Evolutionary conservation across 2,888 invertebrate genomes (phyloP), one percentile per base, ranked within the genome.

Genomic region (Merodon equestris): DNA sequence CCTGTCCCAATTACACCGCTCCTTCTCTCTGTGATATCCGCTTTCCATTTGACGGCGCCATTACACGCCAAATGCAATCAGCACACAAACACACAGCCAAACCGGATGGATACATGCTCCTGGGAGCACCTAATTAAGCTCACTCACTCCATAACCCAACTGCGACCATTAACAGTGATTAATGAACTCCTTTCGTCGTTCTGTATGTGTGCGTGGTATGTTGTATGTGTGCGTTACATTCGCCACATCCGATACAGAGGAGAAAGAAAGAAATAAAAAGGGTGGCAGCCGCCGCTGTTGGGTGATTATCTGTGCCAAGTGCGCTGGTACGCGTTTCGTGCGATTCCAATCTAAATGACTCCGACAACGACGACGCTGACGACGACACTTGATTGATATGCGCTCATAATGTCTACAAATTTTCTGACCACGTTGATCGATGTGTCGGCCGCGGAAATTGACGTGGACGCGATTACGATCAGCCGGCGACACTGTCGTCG

Each of bases 341-440:
- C 58, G 72, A 74, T 79, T 79, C 74, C 79, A 79, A 79, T 79
- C 79, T 79, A 74, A 79, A 79, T 79, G 79, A 74, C 58, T 74
- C 74, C 79, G 79, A 79, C 79, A 79, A 79, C 70, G 79, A 79
- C 79, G 79, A 74, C 73, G 68, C 73, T 79, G 79, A 79, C 79
- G 79, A 81, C 75, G 81, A 81, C 81, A 81, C 74, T 81, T 81
- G 81, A 81, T 81, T 75, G 81, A 81, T 81, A 81, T 81, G 81
- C 71, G 81, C 75, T 81, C 81, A 81, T 81, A 81, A 81, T 81
- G 81, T 75, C 81, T 81, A 81, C 81, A 81, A 81, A 81, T 81
- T 81, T 81, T 81, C 81, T 81, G 81, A 71, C 81, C 75, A 75
- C 74, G 66, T 81, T 81, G 81, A 81, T 75, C 81, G 81, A 81